These are phyloP conservation scores for Clarias laeviceps DNA, from an alignment of 2,797 vertebrate genomes.

Conservation along the genomic window DNA sequence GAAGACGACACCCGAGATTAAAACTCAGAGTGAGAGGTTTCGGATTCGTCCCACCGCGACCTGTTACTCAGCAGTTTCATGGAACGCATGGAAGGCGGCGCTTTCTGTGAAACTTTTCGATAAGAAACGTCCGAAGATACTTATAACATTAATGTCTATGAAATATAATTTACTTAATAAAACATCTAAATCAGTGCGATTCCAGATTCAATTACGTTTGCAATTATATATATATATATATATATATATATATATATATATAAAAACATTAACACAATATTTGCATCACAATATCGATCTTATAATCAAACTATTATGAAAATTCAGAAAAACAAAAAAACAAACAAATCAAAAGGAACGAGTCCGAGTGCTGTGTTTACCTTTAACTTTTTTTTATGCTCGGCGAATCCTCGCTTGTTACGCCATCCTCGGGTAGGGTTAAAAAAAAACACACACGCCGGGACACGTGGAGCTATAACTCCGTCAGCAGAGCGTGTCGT, in stretches of 20 bases:
- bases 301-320: background rate
- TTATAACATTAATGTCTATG: too few species aligned
- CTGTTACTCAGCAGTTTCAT: constrained; percentile 1
- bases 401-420: background rate
- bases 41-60: background rate
- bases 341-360: background rate
- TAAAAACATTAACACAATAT: too few species aligned
- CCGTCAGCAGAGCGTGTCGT: background rate
- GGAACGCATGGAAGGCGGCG: background rate
- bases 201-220: too few species aligned
- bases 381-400: background rate
- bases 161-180: too few species aligned
- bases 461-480: background rate
- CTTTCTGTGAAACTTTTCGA: too few species aligned
- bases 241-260: too few species aligned
- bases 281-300: background rate
- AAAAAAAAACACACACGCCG: background rate
- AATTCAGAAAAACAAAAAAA: background rate
- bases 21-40: background rate
- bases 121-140: too few species aligned
- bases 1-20: constrained; percentile 25
- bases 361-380: background rate
- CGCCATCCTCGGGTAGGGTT: background rate
- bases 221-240: too few species aligned
- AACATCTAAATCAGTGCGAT: too few species aligned